Conservation (phyloP, 2,888 invertebrate species). For the Globia sparganii region DNA sequence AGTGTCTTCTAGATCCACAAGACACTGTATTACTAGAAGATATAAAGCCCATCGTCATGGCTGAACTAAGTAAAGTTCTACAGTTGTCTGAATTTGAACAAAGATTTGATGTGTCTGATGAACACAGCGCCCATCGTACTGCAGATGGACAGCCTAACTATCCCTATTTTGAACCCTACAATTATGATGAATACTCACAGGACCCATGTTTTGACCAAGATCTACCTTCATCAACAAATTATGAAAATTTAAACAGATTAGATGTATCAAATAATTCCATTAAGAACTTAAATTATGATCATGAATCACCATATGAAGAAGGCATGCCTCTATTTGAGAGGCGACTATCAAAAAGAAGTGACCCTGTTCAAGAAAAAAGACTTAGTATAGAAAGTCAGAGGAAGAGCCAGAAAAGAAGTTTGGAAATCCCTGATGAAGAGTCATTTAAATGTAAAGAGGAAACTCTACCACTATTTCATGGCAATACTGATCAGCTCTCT, state of each 20-base stretch:
- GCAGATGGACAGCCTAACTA: conserved; percentile 66
- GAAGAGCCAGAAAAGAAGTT: conserved; percentile 64
- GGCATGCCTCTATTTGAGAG: conserved; percentile 76
- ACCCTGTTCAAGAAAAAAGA: conserved; percentile 55
- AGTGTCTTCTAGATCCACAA: conserved; percentile 90
- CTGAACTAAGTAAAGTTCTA: conserved; percentile 90
- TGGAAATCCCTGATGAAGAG: conserved; percentile 68
- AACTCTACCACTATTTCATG: conserved; percentile 77
- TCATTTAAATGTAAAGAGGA: conserved; percentile 63
- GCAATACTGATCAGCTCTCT: conserved; percentile 77
- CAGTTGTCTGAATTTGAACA: conserved; percentile 84
- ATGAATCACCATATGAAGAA: conserved; percentile 52
- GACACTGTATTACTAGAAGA: conserved; percentile 90
- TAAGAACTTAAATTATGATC: conserved; percentile 55
- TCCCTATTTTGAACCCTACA: conserved; percentile 62
- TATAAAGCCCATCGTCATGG: conserved; percentile 91
- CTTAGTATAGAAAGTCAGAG: conserved; percentile 54
- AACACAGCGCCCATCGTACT: conserved; percentile 54
- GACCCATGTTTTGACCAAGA: conserved; percentile 66
- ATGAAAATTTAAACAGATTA: conserved; percentile 50
- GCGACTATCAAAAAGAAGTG: conserved; percentile 66
- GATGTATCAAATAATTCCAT: conserved; percentile 52
- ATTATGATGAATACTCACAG: conserved; percentile 65
- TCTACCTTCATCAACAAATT: conserved; percentile 40
- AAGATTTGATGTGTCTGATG: conserved; percentile 69